Evolutionary conservation across 2,888 invertebrate species (phyloP).

Genomic region (Phlogophora meticulosa): DNA sequence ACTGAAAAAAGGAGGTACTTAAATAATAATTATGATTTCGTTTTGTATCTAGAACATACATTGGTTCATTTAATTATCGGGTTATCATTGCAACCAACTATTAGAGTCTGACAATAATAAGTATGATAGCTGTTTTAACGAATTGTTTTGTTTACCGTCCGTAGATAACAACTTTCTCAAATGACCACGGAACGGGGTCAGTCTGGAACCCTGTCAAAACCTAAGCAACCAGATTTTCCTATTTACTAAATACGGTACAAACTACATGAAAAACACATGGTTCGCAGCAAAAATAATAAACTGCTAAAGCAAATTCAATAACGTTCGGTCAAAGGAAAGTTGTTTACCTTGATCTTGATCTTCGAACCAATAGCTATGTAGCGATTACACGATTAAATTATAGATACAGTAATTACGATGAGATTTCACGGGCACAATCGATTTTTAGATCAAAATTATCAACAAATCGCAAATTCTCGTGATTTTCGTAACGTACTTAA

Average conservation of each 20-base stretch:
- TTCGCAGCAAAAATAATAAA: constrained; percentile 42
- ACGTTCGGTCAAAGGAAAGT: constrained; percentile 67
- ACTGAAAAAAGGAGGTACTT: constrained; percentile 52
- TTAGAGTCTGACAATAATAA: not conserved
- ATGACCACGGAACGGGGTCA: not conserved
- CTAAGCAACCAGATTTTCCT: not conserved
- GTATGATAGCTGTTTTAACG: not conserved
- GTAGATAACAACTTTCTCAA: constrained; percentile 5
- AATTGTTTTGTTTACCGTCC: constrained; percentile 74
- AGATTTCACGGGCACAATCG: constrained; percentile 19
- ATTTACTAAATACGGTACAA: not conserved
- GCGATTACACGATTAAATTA: constrained; percentile 20
- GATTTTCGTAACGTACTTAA: constrained; percentile 68
- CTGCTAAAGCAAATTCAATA: constrained; percentile 62
- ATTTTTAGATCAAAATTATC: constrained; percentile 35
- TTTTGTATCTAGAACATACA: constrained; percentile 13
- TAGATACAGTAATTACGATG: constrained; percentile 8
- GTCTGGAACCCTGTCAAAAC: not conserved
- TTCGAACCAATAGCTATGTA: constrained; percentile 20
- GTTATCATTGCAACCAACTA: constrained; percentile 19
- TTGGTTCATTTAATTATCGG: not conserved
- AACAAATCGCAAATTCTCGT: constrained; percentile 64
- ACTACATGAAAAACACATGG: constrained; percentile 61
- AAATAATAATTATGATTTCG: not conserved
- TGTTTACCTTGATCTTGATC: constrained; percentile 77